Evolutionary conservation across 2,888 invertebrate genomes (phyloP).

Genomic region (Coenonympha glycerion): DNA sequence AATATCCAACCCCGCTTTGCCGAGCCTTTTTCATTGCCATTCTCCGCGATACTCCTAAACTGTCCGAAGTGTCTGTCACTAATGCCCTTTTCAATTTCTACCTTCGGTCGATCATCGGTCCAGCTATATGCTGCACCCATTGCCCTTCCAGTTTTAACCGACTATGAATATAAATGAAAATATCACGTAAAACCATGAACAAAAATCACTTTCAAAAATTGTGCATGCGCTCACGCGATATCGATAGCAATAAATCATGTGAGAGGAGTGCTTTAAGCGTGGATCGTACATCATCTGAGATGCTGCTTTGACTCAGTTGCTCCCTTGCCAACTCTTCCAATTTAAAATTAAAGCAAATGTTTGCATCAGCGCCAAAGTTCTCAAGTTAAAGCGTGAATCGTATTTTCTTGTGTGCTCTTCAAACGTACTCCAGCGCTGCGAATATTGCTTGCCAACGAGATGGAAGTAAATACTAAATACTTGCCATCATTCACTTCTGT

Average conservation of each 20-base stretch:
- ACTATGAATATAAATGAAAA: too few relatives aligned
- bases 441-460: conserved; percentile 4
- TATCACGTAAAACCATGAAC: too few relatives aligned
- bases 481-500: too few relatives aligned
- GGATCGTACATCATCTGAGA: conserved; percentile 24
- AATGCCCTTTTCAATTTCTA: too few relatives aligned
- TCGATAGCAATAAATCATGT: conserved; percentile 21
- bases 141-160: too few relatives aligned
- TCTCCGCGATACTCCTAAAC: too few relatives aligned
- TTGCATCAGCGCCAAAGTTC: conserved; percentile 25
- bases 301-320: conserved; percentile 24
- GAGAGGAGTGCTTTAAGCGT: conserved; percentile 17
- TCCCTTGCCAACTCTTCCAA: conserved; percentile 26
- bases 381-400: conserved; percentile 18
- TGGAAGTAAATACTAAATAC: neutral
- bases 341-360: conserved; percentile 28
- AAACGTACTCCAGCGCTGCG: neutral
- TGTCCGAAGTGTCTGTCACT: too few relatives aligned
- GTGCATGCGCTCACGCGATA: conserved; percentile 2
- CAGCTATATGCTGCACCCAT: too few relatives aligned
- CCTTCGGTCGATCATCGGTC: too few relatives aligned
- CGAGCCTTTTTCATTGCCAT: too few relatives aligned
- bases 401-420: conserved; percentile 6
- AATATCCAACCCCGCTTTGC: too few relatives aligned
- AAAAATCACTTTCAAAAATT: conserved; percentile 7